Evolutionary conservation across 2,797 vertebrate genomes (phyloP).

Genomic region (Gymnothorax reevesii): DNA sequence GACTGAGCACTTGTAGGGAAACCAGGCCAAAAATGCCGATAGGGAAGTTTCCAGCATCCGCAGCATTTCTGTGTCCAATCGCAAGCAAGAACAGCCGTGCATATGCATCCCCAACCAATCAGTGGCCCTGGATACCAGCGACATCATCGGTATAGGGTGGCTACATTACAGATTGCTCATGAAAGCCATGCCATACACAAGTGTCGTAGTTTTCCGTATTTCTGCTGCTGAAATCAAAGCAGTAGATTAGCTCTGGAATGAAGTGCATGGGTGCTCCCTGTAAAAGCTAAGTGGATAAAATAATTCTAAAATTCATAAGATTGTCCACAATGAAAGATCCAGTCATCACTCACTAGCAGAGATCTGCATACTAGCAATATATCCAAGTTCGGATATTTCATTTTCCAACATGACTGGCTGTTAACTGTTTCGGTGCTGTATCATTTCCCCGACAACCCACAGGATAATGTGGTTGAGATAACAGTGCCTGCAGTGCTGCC

Average conservation of each 20-base stretch:
- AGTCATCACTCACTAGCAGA: conserved; percentile 8
- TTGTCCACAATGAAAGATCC: conserved; percentile 11
- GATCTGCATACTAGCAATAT: neutral
- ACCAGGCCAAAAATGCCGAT: conserved; percentile 61
- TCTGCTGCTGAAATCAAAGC: conserved; percentile 1
- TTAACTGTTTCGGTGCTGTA: too few relatives aligned
- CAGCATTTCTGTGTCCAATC: conserved; percentile 45
- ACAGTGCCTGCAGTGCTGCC: too few relatives aligned
- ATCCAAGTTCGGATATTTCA: too few relatives aligned
- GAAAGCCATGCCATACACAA: conserved; percentile 41
- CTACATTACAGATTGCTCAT: conserved; percentile 37
- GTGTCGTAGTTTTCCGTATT: neutral
- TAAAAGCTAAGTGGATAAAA: conserved; percentile 8
- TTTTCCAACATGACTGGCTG: too few relatives aligned
- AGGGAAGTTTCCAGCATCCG: conserved; percentile 37
- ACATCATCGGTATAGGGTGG: conserved; percentile 2
- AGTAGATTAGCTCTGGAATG: neutral
- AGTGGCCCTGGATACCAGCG: neutral
- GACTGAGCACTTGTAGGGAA: conserved; percentile 66
- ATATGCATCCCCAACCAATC: conserved; percentile 19
- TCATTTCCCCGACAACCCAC: too few relatives aligned
- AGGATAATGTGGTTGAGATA: too few relatives aligned
- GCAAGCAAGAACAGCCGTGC: conserved; percentile 33
- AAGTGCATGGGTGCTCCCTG: conserved; percentile 9
- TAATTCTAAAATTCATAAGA: neutral